Percentiles rank a stretch among this genome's conserved stretches.
Evolutionary conservation across 1,140 invertebrate species (phyloP).

Genomic region (Solenopsis fugax): DNA sequence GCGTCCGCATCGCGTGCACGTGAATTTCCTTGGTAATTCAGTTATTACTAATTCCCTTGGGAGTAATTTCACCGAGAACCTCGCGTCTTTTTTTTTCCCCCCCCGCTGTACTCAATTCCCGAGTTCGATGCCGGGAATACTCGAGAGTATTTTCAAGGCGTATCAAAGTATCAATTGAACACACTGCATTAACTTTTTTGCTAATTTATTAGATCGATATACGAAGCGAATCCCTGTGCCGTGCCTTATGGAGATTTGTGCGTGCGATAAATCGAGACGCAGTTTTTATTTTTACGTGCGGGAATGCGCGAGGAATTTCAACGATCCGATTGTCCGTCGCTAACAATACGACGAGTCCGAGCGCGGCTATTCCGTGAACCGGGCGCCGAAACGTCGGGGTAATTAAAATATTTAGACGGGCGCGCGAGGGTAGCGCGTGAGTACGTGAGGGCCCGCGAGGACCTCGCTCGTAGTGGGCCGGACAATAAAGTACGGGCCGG

Average conservation of each 20-base stretch:
- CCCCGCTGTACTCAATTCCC: background rate
- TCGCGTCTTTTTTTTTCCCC: background rate
- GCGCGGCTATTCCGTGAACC: conserved; percentile 54
- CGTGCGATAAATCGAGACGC: background rate
- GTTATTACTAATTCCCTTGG: conserved; percentile 24
- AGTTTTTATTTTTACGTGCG: background rate
- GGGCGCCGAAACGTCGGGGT: conserved; percentile 54
- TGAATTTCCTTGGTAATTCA: conserved; percentile 21
- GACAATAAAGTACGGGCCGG: conserved; percentile 74
- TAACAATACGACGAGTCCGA: conserved; percentile 41
- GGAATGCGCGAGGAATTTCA: conserved; percentile 40
- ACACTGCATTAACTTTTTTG: background rate
- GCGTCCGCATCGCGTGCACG: background rate
- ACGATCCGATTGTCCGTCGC: conserved; percentile 67
- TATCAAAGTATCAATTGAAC: background rate
- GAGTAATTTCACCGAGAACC: conserved; percentile 34
- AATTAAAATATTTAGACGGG: conserved; percentile 77
- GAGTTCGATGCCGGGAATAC: background rate
- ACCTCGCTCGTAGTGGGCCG: background rate
- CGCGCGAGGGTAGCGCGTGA: background rate
- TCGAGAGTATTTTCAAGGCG: background rate
- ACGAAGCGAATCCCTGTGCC: background rate
- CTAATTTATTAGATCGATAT: background rate
- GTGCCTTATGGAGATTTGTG: background rate
- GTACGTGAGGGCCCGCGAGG: conserved; percentile 23